phyloP scores from a whole-genome alignment of 2,797 vertebrate species.

The Brotula barbata region DNA sequence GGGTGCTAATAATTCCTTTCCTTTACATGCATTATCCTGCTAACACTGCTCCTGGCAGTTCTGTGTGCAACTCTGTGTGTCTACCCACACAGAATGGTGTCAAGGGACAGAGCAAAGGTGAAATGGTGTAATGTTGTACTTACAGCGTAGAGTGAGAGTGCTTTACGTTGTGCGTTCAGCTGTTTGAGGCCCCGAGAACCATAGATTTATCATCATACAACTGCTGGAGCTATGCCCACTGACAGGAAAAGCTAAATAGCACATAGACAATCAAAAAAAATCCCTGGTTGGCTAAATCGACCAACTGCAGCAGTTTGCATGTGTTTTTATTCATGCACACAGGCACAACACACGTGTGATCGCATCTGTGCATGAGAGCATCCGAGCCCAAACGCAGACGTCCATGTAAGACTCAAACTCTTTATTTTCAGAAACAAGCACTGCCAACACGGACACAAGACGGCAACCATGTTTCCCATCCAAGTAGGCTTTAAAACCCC shows the following conservation, averaged over 20 bases:
- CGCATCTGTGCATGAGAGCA: constrained; percentile 14
- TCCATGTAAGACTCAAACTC: constrained; percentile 37
- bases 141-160: constrained; percentile 11
- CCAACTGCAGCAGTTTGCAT: constrained; percentile 48
- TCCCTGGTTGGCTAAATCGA: constrained; percentile 48
- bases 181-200: constrained; percentile 62
- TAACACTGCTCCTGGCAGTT: constrained; percentile 21
- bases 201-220: constrained; percentile 73
- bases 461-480: constrained; percentile 50
- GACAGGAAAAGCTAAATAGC: constrained; percentile 70
- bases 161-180: constrained; percentile 56
- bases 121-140: background rate
- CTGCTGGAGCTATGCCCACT: constrained; percentile 71
- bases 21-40: constrained; percentile 42
- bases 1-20: constrained; percentile 31
- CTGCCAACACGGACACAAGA: constrained; percentile 56
- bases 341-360: constrained; percentile 22
- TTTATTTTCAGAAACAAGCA: constrained; percentile 16
- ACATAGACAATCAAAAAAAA: constrained; percentile 31
- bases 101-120: background rate
- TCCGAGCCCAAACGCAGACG: constrained; percentile 31
- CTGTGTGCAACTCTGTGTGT: constrained; percentile 4
- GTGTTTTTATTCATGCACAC: constrained; percentile 40
- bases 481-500: background rate
- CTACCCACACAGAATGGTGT: constrained; percentile 7